phyloP scores from a whole-genome alignment of 2,113 vertebrate genomes.

The Phyllostomus discolor region DNA sequence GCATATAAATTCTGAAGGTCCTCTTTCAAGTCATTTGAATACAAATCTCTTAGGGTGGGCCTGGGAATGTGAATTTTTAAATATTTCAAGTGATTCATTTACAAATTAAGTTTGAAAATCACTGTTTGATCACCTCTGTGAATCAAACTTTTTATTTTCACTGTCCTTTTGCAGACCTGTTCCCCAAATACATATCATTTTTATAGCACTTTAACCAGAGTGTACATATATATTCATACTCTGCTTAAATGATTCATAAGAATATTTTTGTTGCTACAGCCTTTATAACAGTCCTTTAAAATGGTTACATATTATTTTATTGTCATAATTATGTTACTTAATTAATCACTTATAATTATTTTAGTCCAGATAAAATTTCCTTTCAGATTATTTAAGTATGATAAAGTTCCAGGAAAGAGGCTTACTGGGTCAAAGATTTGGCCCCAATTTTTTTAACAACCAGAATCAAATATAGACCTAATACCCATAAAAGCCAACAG shows the following conservation, averaged over 20 bases:
- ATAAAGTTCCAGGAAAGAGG: background rate
- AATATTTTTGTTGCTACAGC: background rate
- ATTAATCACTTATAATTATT: slow-evolving; percentile 32
- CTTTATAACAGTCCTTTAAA: slow-evolving; percentile 34
- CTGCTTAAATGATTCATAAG: background rate
- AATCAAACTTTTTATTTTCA: slow-evolving; percentile 2
- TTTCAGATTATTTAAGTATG: background rate
- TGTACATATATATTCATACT: background rate
- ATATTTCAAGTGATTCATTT: background rate
- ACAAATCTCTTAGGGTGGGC: background rate
- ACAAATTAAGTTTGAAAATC: background rate
- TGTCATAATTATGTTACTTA: background rate
- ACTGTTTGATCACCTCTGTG: background rate
- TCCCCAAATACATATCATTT: background rate
- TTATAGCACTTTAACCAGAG: background rate
- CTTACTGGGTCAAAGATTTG: background rate
- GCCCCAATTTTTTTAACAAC: slow-evolving; percentile 18
- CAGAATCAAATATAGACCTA: background rate
- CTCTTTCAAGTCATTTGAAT: background rate
- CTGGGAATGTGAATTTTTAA: background rate
- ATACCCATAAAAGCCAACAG: slow-evolving; percentile 12
- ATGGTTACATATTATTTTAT: slow-evolving; percentile 28
- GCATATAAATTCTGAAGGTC: background rate
- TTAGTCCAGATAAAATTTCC: background rate
- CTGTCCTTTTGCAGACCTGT: background rate